These are phyloP conservation scores for Malurus leucopterus DNA, from an alignment of 2,797 vertebrate species.

Conservation along the genomic window DNA sequence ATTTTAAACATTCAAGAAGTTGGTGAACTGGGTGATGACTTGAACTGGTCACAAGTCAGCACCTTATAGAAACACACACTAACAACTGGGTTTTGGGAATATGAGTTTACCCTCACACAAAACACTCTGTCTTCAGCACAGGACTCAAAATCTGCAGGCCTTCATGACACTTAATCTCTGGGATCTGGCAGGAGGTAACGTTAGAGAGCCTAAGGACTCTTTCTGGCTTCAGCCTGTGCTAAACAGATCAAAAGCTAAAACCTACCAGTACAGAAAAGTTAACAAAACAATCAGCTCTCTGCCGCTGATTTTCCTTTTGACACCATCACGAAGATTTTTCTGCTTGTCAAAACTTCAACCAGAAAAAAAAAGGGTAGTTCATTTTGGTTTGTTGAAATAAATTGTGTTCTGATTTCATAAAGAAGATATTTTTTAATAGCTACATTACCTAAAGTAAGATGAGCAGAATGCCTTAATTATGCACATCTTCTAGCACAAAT, in stretches of 20 bases:
- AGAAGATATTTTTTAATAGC: not conserved
- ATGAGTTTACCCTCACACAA: not conserved
- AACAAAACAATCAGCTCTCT: not conserved
- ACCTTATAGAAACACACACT: not conserved
- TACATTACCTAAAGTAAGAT: not conserved
- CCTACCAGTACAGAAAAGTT: not conserved
- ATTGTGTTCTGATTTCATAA: not conserved
- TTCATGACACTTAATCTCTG: not conserved
- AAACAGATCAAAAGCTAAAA: not conserved
- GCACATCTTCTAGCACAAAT: not conserved
- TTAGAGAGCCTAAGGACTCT: not conserved
- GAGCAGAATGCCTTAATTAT: not conserved
- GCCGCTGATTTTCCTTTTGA: not conserved
- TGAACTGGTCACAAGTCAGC: not conserved
- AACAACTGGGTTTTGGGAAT: not conserved
- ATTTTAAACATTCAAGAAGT: not conserved
- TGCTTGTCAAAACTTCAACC: not conserved
- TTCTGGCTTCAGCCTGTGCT: not conserved
- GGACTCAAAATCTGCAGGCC: not conserved
- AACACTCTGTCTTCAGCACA: not conserved
- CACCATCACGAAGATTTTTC: not conserved
- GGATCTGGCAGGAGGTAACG: not conserved
- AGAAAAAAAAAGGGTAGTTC: not conserved
- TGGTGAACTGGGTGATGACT: not conserved
- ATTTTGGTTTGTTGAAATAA: not conserved